A percentile compares a stretch with the other conserved stretches of the same genome.
Conservation (phyloP, 2,888 invertebrate genomes). For the Melieria crassipennis region DNA sequence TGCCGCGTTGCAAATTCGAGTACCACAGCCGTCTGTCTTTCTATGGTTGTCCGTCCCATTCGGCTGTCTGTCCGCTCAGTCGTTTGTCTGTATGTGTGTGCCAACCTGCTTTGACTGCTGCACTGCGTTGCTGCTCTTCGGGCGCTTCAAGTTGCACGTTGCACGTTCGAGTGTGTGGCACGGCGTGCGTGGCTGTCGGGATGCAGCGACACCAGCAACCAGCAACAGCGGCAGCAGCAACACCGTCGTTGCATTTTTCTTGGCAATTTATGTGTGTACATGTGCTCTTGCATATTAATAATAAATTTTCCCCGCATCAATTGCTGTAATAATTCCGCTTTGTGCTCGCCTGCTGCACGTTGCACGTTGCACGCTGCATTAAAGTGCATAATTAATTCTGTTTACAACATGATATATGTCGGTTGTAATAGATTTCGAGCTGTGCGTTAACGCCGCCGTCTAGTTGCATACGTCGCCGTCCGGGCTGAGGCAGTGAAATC, state of each 20-base stretch:
- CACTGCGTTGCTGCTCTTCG: constrained; percentile 1
- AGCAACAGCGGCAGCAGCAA: not conserved
- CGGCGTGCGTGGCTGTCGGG: constrained; percentile 1
- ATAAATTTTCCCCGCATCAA: constrained; percentile 37
- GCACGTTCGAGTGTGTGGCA: constrained; percentile 22
- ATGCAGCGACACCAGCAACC: not conserved
- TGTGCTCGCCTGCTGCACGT: constrained; percentile 19
- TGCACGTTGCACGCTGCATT: constrained; percentile 24
- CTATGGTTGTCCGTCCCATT: not conserved
- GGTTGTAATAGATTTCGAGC: constrained; percentile 31
- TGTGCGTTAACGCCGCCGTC: not conserved
- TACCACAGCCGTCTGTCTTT: not conserved
- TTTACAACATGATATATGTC: constrained; percentile 29
- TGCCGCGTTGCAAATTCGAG: constrained; percentile 42
- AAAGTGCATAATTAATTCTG: constrained; percentile 32
- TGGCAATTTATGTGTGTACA: constrained; percentile 40
- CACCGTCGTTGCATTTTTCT: constrained; percentile 27
- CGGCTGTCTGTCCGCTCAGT: too few relatives aligned
- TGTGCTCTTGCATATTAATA: constrained; percentile 46
- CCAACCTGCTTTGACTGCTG: not conserved
- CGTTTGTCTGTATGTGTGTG: too few relatives aligned
- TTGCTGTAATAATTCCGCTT: constrained; percentile 30
- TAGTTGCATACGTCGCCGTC: too few relatives aligned
- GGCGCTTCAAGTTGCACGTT: constrained; percentile 6
- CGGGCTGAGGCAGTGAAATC: too few relatives aligned